phyloP scores from a whole-genome alignment of 1,140 invertebrate genomes.

The Nephotettix cincticeps region DNA sequence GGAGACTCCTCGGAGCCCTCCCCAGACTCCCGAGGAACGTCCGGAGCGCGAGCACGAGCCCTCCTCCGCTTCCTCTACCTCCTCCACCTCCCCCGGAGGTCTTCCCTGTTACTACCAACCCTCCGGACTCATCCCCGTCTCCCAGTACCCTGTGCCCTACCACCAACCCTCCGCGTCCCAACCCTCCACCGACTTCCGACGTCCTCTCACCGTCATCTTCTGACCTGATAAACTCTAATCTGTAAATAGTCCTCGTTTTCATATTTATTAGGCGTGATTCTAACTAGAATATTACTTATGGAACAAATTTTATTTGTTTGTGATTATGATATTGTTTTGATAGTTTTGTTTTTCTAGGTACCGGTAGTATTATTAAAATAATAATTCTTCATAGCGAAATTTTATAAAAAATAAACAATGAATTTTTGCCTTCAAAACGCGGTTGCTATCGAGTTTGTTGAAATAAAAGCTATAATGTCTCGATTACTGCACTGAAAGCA shows the following conservation, averaged over 20 bases:
- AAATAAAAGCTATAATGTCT: too few relatives aligned
- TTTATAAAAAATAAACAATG: too few relatives aligned
- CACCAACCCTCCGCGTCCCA: constrained; percentile 47
- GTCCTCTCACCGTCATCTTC: constrained; percentile 82
- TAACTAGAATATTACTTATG: too few relatives aligned
- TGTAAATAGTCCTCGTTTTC: background rate
- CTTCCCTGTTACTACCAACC: constrained; percentile 35
- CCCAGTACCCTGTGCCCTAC: constrained; percentile 62
- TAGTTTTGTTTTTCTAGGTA: too few relatives aligned
- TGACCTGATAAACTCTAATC: constrained; percentile 58
- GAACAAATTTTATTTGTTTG: too few relatives aligned
- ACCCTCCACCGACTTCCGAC: constrained; percentile 66
- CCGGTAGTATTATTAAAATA: too few relatives aligned
- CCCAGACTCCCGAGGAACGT: constrained; percentile 23
- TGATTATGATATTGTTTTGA: too few relatives aligned
- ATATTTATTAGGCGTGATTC: too few relatives aligned
- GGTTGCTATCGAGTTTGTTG: too few relatives aligned
- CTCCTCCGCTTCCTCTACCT: constrained; percentile 58
- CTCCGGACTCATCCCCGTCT: constrained; percentile 49
- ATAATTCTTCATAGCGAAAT: too few relatives aligned
- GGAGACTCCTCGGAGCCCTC: background rate
- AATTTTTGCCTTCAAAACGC: too few relatives aligned
- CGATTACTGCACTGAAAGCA: too few relatives aligned
- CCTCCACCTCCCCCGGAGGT: constrained; percentile 55
- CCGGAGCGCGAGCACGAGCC: constrained; percentile 47